Evolutionary conservation across 2,797 vertebrate genomes (phyloP).

Genomic region (Valencia hispanica): DNA sequence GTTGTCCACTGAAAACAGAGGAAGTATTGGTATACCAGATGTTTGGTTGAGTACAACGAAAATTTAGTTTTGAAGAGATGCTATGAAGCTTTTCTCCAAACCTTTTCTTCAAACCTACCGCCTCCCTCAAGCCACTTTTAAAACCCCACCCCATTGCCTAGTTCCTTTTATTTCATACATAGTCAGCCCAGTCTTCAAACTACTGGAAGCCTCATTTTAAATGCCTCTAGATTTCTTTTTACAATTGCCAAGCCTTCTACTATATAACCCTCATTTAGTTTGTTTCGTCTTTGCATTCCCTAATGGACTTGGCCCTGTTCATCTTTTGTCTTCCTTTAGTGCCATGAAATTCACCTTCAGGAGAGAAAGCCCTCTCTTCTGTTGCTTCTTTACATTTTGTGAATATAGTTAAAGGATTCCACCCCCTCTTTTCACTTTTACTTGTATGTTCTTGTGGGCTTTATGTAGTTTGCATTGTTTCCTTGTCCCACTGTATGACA

Average conservation of each 20-base stretch:
- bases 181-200: constrained; percentile 68
- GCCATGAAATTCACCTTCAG: constrained; percentile 86
- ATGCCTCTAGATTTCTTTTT: constrained; percentile 73
- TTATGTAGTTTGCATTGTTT: constrained; percentile 83
- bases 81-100: constrained; percentile 37
- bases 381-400: constrained; percentile 81
- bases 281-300: constrained; percentile 74
- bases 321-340: constrained; percentile 85
- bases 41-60: background rate
- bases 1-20: constrained; percentile 5
- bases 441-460: constrained; percentile 70
- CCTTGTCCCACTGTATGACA: constrained; percentile 69
- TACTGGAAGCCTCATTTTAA: constrained; percentile 71
- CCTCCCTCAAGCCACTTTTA: constrained; percentile 53
- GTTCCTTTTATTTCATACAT: constrained; percentile 72
- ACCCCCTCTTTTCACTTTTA: constrained; percentile 66
- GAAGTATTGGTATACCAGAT: background rate
- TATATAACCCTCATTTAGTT: constrained; percentile 78
- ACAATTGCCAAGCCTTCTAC: constrained; percentile 68
- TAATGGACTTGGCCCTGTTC: constrained; percentile 85
- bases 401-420: constrained; percentile 80
- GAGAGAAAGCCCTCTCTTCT: constrained; percentile 73
- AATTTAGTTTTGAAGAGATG: background rate
- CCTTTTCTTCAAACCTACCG: constrained; percentile 38
- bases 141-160: constrained; percentile 48